These are phyloP conservation scores for Strigamia crassipes DNA, from an alignment of 2,888 invertebrate species.

Conservation along the genomic window DNA sequence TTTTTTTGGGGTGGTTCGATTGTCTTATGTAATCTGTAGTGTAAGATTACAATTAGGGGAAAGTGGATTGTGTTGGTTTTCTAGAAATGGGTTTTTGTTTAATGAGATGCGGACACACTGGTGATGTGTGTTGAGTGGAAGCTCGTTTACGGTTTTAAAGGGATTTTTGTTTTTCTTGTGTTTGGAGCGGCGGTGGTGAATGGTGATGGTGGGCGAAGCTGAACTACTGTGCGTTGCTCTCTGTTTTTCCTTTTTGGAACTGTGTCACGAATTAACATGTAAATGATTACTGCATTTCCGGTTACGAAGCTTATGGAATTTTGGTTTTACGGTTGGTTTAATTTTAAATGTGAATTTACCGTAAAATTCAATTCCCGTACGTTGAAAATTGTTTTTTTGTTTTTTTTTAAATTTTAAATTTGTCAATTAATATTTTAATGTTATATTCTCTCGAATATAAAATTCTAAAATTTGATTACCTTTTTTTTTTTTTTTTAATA, in stretches of 20 bases:
- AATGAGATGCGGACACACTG: constrained; percentile 13
- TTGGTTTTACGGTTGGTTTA: neutral
- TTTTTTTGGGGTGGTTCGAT: neutral
- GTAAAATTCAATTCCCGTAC: too few relatives aligned
- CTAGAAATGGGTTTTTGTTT: neutral
- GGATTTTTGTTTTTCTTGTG: constrained; percentile 24
- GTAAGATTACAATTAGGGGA: neutral
- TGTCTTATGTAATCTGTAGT: neutral
- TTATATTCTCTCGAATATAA: too few relatives aligned
- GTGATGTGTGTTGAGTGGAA: neutral
- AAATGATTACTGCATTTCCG: constrained; percentile 20
- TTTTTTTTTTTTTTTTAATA: neutral
- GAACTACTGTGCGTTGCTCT: neutral
- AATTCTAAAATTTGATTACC: neutral
- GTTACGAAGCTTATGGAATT: neutral
- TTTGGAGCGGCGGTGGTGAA: neutral
- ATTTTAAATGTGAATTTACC: too few relatives aligned
- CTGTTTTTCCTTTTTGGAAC: neutral
- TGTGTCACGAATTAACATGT: neutral
- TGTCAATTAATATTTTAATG: too few relatives aligned
- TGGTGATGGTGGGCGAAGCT: neutral
- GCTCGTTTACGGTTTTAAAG: constrained; percentile 6
- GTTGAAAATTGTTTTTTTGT: too few relatives aligned
- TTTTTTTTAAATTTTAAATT: too few relatives aligned
- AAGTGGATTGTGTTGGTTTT: neutral